Evolutionary conservation across 2,888 invertebrate species (phyloP).

Genomic region (Girardia tigrina): DNA sequence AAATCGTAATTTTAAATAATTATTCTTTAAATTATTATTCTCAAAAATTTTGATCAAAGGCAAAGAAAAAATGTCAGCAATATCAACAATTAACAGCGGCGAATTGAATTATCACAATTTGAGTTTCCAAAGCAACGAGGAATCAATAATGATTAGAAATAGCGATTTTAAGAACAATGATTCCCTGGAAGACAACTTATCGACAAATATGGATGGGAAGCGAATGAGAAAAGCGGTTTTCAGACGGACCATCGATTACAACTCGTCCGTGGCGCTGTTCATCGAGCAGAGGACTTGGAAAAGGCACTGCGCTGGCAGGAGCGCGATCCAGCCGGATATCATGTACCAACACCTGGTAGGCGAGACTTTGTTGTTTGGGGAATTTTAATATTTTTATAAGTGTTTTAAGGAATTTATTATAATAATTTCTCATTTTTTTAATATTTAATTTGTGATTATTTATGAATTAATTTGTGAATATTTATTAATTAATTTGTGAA

Average conservation of each 20-base stretch:
- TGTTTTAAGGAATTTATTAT: too few species aligned
- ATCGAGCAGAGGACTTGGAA: conserved; percentile 85
- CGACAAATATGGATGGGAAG: conserved; percentile 31
- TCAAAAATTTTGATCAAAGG: too few species aligned
- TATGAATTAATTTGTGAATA: too few species aligned
- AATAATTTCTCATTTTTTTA: conserved; percentile 7
- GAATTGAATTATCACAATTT: conserved; percentile 7
- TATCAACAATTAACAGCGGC: conserved; percentile 7
- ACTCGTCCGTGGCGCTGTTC: conserved; percentile 78
- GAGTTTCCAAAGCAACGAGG: neutral
- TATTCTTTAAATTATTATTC: too few species aligned
- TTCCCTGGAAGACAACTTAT: conserved; percentile 7
- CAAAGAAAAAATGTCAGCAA: neutral
- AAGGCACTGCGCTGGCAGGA: conserved; percentile 72
- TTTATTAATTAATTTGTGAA: too few species aligned
- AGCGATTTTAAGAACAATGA: conserved; percentile 8
- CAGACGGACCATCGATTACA: conserved; percentile 93
- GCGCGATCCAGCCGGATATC: conserved; percentile 79
- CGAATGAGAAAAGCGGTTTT: conserved; percentile 70
- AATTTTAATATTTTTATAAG: conserved; percentile 11
- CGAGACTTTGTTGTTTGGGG: neutral
- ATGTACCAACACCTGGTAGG: conserved; percentile 62
- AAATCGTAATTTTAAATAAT: too few species aligned
- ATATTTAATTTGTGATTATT: too few species aligned
- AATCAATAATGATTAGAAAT: neutral